Evolutionary conservation across 2,888 invertebrate genomes (phyloP).

Genomic region (Idaea dimidiata): DNA sequence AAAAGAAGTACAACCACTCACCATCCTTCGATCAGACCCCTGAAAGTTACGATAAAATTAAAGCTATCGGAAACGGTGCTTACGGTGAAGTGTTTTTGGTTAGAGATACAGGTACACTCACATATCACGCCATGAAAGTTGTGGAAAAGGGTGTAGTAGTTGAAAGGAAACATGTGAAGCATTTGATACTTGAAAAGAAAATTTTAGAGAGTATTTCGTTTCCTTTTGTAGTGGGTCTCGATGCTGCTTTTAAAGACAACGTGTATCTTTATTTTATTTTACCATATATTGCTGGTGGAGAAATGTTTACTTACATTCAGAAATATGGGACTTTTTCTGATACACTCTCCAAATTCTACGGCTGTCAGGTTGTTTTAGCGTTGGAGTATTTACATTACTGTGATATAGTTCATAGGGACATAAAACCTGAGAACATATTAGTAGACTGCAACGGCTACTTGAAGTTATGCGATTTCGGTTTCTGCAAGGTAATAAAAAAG

Average conservation of each 20-base stretch:
- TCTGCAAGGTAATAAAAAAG: conserved; percentile 88
- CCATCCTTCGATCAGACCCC: conserved; percentile 30
- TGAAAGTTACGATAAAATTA: conserved; percentile 86
- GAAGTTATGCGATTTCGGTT: conserved; percentile 95
- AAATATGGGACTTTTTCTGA: conserved; percentile 85
- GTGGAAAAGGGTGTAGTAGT: conserved; percentile 92
- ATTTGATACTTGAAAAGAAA: conserved; percentile 93
- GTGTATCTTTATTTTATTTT: conserved; percentile 91
- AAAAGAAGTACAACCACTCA: conserved; percentile 40
- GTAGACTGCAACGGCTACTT: conserved; percentile 88
- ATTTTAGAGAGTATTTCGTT: conserved; percentile 91
- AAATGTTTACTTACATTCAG: conserved; percentile 89
- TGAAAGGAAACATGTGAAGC: conserved; percentile 92
- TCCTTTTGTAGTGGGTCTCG: conserved; percentile 91
- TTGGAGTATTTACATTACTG: conserved; percentile 95
- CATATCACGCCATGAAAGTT: conserved; percentile 93
- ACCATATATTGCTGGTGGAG: conserved; percentile 91
- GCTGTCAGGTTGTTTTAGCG: conserved; percentile 91
- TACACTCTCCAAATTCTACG: conserved; percentile 90
- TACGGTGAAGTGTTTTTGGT: conserved; percentile 93
- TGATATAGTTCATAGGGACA: conserved; percentile 91
- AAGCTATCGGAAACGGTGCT: conserved; percentile 92
- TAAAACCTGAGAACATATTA: conserved; percentile 95
- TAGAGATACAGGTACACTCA: conserved; percentile 81
- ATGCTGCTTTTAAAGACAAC: conserved; percentile 91